These are phyloP conservation scores for Aphidius colemani DNA, from an alignment of 2,888 invertebrate species.

Conservation along the genomic window DNA sequence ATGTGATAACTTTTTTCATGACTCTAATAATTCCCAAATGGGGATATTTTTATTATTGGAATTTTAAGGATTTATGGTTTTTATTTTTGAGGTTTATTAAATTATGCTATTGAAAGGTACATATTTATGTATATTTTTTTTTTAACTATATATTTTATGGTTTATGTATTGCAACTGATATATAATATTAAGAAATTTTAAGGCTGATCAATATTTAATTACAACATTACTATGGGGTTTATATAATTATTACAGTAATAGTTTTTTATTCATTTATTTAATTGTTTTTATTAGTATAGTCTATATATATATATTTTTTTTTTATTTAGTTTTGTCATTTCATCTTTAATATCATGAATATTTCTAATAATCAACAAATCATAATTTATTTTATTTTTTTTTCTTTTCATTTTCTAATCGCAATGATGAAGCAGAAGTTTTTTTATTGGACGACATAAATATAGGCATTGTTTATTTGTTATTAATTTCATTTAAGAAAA, in stretches of 20 bases:
- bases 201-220: conserved; percentile 36
- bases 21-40: too few species aligned
- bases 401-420: not conserved
- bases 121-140: conserved; percentile 33
- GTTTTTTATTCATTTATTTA: conserved; percentile 12
- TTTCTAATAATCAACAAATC: too few species aligned
- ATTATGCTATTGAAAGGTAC: conserved; percentile 36
- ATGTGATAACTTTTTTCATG: not conserved
- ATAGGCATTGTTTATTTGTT: conserved; percentile 2
- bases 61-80: conserved; percentile 9
- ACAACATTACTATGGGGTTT: conserved; percentile 34
- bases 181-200: conserved; percentile 30
- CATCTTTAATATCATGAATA: not conserved
- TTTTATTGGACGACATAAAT: conserved; percentile 5
- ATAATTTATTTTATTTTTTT: conserved; percentile 3
- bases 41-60: not conserved
- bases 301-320: conserved; percentile 23
- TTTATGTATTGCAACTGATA: conserved; percentile 42
- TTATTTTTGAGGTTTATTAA: not conserved
- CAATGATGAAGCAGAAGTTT: not conserved
- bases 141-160: conserved; percentile 32
- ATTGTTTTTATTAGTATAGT: conserved; percentile 22
- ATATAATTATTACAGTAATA: conserved; percentile 7
- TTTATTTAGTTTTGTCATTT: not conserved
- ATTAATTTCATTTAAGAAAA: conserved; percentile 26